Base-by-base conservation (phyloP, 2,797 vertebrate genomes). In the Poecilia picta region DNA sequence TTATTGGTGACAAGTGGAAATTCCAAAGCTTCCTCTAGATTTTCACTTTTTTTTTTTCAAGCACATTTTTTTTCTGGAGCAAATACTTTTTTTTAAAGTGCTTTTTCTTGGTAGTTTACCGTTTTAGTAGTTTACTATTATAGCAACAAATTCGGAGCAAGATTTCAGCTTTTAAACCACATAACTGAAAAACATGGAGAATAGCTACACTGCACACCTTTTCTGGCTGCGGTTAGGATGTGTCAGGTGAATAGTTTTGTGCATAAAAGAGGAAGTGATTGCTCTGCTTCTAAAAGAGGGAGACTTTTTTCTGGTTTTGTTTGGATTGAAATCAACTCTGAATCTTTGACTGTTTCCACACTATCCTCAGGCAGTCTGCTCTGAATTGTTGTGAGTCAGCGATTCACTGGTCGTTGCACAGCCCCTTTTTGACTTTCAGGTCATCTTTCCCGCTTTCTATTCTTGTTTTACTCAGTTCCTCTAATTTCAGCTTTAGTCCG, bases 391-490 rank as follows among this genome's bases (percentile, higher is more conserved):
- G 41, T 86, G 89, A 83, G 84, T 83, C 83, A 83, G 84, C 71
- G 31, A 80, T 89, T 83, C 87, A 88, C 85, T 83, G 88, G 81
- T 75, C 83, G 89, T 83, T 83, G 87, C 83, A 94, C 91, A 92
- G 85, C 72, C 89, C 87, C 93, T 82, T 77, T 95, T 90, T 95
- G 88, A 96, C 83, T 91, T 89, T 79, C 59, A 36, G 91, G 93
- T 95, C 89, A 92, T 95, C 95, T 79, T 75, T 43, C 62, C 73
- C 43, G 68, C 33, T 70, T 47, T 84, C 77, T 85, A 74, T 78
- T 76, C n/a, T 71, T 11, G 73, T 86, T 86, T 82, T 73, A 55
- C 76, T 76, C 76, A n/a, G 51, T 74, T 83, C 39, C 49, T 46
- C 59, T 80, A 59, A 31, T 81, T 89, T 89, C 75, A 55, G 76